phyloP scores from a whole-genome alignment of 2,888 invertebrate genomes.

The Rotaria macrura region DNA sequence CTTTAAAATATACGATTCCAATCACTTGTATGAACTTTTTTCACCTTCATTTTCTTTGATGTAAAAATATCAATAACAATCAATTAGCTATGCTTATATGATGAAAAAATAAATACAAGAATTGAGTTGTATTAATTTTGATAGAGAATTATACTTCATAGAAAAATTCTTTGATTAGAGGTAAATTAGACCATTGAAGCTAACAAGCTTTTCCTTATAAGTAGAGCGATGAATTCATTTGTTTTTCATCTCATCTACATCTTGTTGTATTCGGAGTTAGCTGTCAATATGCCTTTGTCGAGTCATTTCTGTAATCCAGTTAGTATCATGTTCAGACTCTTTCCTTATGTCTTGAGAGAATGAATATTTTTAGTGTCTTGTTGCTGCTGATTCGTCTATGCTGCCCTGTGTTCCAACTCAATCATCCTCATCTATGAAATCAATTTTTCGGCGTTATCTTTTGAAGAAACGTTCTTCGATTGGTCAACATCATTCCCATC shows the following conservation, averaged over 20 bases:
- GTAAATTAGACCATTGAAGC: not conserved
- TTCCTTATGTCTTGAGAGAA: not conserved
- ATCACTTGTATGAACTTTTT: too few species aligned
- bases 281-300: not conserved
- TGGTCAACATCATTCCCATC: not conserved
- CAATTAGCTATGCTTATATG: not conserved
- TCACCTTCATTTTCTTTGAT: not conserved
- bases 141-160: not conserved
- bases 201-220: not conserved
- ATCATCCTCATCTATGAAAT: not conserved
- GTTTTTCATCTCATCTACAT: not conserved
- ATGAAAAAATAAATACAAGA: too few species aligned
- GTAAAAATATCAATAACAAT: not conserved
- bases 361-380: not conserved
- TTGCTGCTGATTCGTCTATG: not conserved
- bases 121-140: too few species aligned
- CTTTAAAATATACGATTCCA: too few species aligned
- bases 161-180: not conserved
- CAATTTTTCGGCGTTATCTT: not conserved
- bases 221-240: not conserved
- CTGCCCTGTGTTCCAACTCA: too few species aligned
- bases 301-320: not conserved
- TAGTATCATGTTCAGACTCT: not conserved
- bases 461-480: not conserved
- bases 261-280: not conserved